Evolutionary conservation across 2,888 invertebrate species (phyloP), one percentile per base, ranked within the genome.

Genomic region (Cylloceria caligata): DNA sequence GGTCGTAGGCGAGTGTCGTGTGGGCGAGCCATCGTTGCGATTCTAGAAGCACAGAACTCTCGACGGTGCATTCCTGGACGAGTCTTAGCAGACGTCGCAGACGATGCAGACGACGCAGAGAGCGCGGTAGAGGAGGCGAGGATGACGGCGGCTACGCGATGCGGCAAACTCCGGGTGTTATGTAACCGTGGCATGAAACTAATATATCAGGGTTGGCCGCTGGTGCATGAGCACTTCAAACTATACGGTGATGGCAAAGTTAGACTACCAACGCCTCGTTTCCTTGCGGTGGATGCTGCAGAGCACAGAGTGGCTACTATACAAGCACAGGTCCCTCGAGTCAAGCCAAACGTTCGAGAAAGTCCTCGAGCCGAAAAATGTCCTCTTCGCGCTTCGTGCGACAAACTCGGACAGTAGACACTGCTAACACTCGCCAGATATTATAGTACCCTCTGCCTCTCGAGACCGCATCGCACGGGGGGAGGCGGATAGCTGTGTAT

Each of bases 111-210:
- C 36, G 49, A 64, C 19, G 57, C 21, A 42, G 62, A 75, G 47
- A 71, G 73, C 64, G 72, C 1, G 77, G 64, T 27, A 74, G 73
- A 71, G 52, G 74, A 72, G 81, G 78, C 78, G 74, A 57, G 34
- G 73, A 88, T 89, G 87, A 89, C 88, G 86, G 86, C 77, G 84
- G 80, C 87, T 88, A 89, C 88, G 88, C 87, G 84, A 87, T 85
- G 86, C 72, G 84, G 87, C 87, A 86, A 87, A 87, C 88, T 87
- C 68, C 74, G 81, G 84, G 82, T 84, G 86, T 90, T 90, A 88
- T 87, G 86, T 88, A 90, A 90, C 89, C 85, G 84, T 81, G 16
- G 65, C 87, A 88, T 87, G 88, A 89, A 89, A 88, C 87, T 88
- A 87, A 89, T 88, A 88, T 87, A 88, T 90, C 86, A 87, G 86